Evolutionary conservation across 2,113 vertebrate species (phyloP).

Genomic region (Marcusenius ussheri): DNA sequence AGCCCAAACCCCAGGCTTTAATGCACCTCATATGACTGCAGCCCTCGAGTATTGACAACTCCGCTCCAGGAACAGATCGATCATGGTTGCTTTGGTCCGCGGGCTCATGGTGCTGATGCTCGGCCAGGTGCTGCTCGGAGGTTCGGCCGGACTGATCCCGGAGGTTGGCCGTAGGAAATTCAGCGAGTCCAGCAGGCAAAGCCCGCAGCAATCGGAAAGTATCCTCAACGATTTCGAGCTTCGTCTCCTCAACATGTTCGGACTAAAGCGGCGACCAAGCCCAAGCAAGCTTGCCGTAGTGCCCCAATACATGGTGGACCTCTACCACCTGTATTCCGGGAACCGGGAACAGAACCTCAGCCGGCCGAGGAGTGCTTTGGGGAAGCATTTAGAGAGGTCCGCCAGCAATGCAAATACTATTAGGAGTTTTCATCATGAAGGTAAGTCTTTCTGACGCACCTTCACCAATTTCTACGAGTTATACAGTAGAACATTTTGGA

Average conservation of each 20-base stretch:
- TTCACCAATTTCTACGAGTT: conserved; percentile 44
- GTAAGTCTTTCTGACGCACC: conserved; percentile 67
- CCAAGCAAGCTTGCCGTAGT: conserved; percentile 85
- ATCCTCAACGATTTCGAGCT: conserved; percentile 86
- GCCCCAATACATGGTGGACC: conserved; percentile 91
- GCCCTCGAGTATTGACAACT: conserved; percentile 45
- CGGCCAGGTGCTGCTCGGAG: conserved; percentile 88
- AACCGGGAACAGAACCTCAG: conserved; percentile 69
- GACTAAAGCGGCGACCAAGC: conserved; percentile 82
- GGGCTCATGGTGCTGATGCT: conserved; percentile 92
- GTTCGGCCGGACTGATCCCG: conserved; percentile 83
- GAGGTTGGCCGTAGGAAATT: conserved; percentile 84
- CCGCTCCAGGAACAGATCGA: conserved; percentile 76
- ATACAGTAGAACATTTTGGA: not conserved
- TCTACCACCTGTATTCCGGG: conserved; percentile 83
- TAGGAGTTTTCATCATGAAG: conserved; percentile 97
- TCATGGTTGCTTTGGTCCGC: conserved; percentile 92
- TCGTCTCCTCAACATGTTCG: conserved; percentile 90
- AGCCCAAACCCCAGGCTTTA: conserved; percentile 35
- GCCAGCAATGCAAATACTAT: conserved; percentile 92
- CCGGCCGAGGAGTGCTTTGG: conserved; percentile 58
- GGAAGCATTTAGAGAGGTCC: conserved; percentile 75
- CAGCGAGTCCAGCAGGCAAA: conserved; percentile 67
- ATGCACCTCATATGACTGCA: conserved; percentile 28
- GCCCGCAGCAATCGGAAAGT: conserved; percentile 73